phyloP scores from a whole-genome alignment of 2,888 invertebrate genomes.

The Nephrotoma guestfalica region DNA sequence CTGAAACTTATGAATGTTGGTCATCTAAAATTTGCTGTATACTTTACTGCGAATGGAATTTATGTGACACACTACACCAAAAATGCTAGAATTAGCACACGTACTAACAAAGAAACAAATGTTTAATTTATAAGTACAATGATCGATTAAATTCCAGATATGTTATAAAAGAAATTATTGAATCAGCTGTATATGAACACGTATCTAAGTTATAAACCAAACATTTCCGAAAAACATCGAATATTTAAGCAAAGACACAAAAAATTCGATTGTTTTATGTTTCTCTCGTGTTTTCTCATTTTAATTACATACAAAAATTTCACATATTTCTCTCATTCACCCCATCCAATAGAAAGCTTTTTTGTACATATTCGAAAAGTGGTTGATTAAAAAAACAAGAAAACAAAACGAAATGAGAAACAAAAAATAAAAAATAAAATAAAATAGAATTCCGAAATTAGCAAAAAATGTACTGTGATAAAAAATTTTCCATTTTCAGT shows the following conservation, averaged over 20 bases:
- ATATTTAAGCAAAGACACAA: background rate
- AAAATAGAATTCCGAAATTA: background rate
- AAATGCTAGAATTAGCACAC: too few species aligned
- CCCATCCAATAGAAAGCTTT: background rate
- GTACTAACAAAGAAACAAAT: too few species aligned
- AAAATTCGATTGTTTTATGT: background rate
- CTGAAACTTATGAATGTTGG: too few species aligned
- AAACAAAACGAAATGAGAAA: background rate
- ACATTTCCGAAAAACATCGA: background rate
- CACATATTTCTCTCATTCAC: background rate
- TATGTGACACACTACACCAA: too few species aligned
- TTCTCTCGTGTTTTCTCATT: background rate
- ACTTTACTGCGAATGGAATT: too few species aligned
- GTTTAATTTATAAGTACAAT: too few species aligned
- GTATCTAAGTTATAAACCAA: background rate
- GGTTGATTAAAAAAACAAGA: background rate
- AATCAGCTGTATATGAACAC: background rate
- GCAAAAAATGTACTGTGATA: background rate
- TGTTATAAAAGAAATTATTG: too few species aligned
- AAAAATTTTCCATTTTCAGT: constrained; percentile 19
- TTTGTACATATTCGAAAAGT: background rate
- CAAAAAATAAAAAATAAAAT: background rate
- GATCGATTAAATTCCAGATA: too few species aligned
- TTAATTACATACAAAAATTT: background rate
- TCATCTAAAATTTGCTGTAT: too few species aligned